Base-by-base conservation (phyloP, 2,888 invertebrate genomes). In the Philhelius pedissequus region DNA sequence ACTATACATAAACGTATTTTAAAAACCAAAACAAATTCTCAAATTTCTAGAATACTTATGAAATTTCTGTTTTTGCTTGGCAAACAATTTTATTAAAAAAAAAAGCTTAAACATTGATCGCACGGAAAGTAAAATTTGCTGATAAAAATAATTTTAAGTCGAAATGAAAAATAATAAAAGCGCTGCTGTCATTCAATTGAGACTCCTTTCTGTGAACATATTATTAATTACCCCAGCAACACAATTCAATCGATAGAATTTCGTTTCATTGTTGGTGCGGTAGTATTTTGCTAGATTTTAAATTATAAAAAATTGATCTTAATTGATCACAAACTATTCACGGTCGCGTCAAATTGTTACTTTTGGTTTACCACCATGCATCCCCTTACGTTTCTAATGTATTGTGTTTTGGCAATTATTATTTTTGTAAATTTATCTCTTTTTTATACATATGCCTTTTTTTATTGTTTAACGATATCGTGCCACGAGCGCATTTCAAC, bases 361-460 rank as follows among this genome's bases (percentile, higher is more conserved):
- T 6, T 1, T 18, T 18, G 25, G 13, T 48, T 13, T 48, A 13
- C 20, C 6, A 32, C 2, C 18, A 83, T 83, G 83, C 83, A 83
- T 70, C 83, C 83, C 13, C 25, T 79, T 9, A 83, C 83, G 11
- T 83, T 83, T 74, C 64, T 79, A 0, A 83, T 83, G 83, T 83
- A 83, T 20, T 83, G 78, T 60, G 58, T 83, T 62, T 62, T 83
- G 18, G 62, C 83, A 1, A 79, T 83, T 35, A 74, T 83, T 5
- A 79, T 83, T 66, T 32, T 62, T 68, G 66, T 75, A n/a, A 74
- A 84, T 11, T 62, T 80, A 40, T 84, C 84, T 9, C 45, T 84
- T 22, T 84, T 84, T 22, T 84, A 80, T 35, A 76, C 71, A 0
- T 84, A 80, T 45, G 75, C 80, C 4, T 84, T 71, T 35, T 64